Conservation (phyloP, 2,888 invertebrate species). For the Pheosia tremula region DNA sequence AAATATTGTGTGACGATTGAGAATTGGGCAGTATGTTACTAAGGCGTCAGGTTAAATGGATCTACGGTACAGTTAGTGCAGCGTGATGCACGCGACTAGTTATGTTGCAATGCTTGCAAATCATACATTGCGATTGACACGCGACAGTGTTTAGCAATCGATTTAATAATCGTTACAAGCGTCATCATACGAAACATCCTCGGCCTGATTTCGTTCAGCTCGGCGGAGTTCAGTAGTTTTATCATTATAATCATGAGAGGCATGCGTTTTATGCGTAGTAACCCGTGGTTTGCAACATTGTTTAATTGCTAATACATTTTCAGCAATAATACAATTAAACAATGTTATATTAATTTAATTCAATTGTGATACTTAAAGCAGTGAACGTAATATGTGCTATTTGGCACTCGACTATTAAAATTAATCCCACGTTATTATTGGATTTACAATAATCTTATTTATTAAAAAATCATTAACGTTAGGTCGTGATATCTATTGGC, state of each 20-base stretch:
- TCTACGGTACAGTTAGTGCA: conserved; percentile 58
- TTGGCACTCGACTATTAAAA: too few species aligned
- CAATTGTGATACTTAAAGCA: too few species aligned
- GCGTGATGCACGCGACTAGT: conserved; percentile 68
- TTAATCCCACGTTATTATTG: too few species aligned
- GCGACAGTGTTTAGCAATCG: conserved; percentile 50
- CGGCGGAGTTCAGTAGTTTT: background rate
- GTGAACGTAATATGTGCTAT: too few species aligned
- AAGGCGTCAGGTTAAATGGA: conserved; percentile 57
- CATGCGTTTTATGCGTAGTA: background rate
- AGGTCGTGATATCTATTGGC: too few species aligned
- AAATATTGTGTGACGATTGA: too few species aligned
- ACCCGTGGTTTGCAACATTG: background rate
- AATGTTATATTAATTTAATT: too few species aligned
- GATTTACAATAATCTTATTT: too few species aligned
- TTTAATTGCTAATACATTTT: background rate
- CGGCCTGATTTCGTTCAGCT: conserved; percentile 23
- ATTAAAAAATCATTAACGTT: too few species aligned
- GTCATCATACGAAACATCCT: conserved; percentile 24
- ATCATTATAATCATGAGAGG: background rate
- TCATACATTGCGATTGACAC: conserved; percentile 59
- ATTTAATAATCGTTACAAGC: conserved; percentile 41
- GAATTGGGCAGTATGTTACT: conserved; percentile 31
- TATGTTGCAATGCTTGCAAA: conserved; percentile 52
- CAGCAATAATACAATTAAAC: too few species aligned